A percentile compares a stretch with the other conserved stretches of the same genome.
Evolutionary conservation across 2,113 vertebrate species (phyloP).

Genomic region (Irena cyanogastra): DNA sequence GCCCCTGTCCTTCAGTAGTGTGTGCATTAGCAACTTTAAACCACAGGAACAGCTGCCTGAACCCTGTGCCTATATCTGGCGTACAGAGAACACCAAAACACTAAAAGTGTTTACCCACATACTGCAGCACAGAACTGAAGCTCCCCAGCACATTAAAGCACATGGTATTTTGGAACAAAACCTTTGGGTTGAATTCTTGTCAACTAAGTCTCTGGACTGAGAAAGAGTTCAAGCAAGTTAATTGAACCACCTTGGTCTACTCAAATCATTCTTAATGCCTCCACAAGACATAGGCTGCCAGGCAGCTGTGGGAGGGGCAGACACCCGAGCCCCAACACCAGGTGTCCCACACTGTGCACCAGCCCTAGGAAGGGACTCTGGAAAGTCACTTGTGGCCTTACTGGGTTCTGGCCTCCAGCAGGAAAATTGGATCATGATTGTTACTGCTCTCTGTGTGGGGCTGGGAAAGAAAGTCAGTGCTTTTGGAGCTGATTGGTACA

Average conservation of each 20-base stretch:
- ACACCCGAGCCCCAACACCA: fast-evolving
- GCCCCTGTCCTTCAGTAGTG: not conserved
- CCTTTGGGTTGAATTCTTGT: not conserved
- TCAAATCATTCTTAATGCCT: not conserved
- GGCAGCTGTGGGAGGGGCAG: not conserved
- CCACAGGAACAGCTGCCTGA: not conserved
- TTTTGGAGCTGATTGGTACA: not conserved
- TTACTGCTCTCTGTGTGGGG: not conserved
- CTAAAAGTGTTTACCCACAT: not conserved
- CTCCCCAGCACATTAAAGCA: not conserved
- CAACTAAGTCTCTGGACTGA: not conserved
- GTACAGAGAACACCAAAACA: not conserved
- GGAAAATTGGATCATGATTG: not conserved
- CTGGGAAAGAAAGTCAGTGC: not conserved
- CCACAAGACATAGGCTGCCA: not conserved
- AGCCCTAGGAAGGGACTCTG: not conserved
- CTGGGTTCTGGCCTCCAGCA: not conserved
- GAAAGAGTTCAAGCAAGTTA: not conserved
- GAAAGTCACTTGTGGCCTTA: not conserved
- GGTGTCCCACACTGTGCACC: not conserved
- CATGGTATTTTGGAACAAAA: not conserved
- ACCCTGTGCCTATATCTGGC: not conserved
- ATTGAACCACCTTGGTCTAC: not conserved
- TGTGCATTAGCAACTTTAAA: not conserved
- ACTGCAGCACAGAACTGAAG: not conserved